phyloP scores from a whole-genome alignment of 2,113 vertebrate genomes.

The Onychostoma macrolepis region DNA sequence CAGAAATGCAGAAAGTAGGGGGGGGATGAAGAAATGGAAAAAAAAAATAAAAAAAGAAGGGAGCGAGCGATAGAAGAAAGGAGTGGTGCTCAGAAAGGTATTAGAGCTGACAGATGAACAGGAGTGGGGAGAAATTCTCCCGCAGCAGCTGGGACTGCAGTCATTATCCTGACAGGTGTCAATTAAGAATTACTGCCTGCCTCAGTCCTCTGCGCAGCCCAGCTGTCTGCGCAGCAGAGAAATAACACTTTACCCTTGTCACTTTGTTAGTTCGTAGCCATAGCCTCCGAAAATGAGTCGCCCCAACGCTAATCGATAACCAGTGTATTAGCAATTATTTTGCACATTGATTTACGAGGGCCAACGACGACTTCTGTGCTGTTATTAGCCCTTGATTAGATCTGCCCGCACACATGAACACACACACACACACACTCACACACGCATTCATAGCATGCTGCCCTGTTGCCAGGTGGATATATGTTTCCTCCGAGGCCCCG shows the following conservation, averaged over 20 bases:
- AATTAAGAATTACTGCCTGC: constrained; percentile 99
- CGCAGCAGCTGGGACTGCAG: constrained; percentile 88
- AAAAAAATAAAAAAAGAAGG: constrained; percentile 77
- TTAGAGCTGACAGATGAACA: constrained; percentile 99
- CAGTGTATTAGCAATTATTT: constrained; percentile 99
- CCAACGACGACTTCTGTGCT: constrained; percentile 88
- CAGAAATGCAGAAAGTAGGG: constrained; percentile 25
- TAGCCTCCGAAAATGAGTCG: constrained; percentile 91
- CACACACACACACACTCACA: constrained; percentile 38
- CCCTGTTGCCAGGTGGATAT: constrained; percentile 83
- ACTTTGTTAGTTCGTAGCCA: constrained; percentile 94
- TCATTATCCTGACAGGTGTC: constrained; percentile 95
- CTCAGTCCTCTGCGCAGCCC: constrained; percentile 74
- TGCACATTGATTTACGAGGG: constrained; percentile 99
- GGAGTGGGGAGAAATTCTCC: constrained; percentile 89
- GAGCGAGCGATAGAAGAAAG: constrained; percentile 75
- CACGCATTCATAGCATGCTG: constrained; percentile 66
- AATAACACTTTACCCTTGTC: constrained; percentile 99
- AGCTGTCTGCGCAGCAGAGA: constrained; percentile 64
- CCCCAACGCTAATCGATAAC: constrained; percentile 96
- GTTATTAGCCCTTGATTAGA: constrained; percentile 99
- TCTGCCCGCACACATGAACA: constrained; percentile 82
- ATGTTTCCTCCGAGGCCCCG: constrained; percentile 87
- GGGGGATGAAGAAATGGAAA: constrained; percentile 79
- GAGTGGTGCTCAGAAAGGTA: constrained; percentile 89